Evolutionary conservation across 2,888 invertebrate species (phyloP).

Genomic region (Luffia ferchaultella): DNA sequence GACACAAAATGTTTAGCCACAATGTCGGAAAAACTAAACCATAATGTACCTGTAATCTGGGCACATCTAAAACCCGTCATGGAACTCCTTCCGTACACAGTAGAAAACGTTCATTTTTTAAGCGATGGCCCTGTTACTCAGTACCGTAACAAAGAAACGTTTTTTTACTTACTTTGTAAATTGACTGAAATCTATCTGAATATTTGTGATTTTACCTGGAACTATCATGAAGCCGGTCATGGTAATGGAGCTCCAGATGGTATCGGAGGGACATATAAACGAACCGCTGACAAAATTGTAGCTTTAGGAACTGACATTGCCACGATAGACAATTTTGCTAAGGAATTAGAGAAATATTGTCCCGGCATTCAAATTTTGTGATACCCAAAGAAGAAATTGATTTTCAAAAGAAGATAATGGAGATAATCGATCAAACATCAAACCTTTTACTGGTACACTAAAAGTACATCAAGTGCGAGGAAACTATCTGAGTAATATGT

Average conservation of each 20-base stretch:
- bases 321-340: constrained; percentile 11
- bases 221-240: constrained; percentile 16
- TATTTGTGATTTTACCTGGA: constrained; percentile 17
- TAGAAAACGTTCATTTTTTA: constrained; percentile 16
- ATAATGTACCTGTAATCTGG: constrained; percentile 17
- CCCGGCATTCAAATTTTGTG: constrained; percentile 13
- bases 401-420: constrained; percentile 14
- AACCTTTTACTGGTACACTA: constrained; percentile 14
- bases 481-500: too few relatives aligned
- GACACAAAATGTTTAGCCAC: constrained; percentile 8
- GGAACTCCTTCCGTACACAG: constrained; percentile 11
- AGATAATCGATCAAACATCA: constrained; percentile 14
- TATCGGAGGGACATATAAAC: constrained; percentile 16
- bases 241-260: constrained; percentile 18
- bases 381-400: constrained; percentile 12
- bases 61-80: constrained; percentile 13
- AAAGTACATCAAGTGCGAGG: constrained; percentile 14
- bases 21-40: constrained; percentile 11
- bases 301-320: constrained; percentile 14
- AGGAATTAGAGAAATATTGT: constrained; percentile 10
- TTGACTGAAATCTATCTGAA: constrained; percentile 9
- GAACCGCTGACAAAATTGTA: constrained; percentile 15
- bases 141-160: constrained; percentile 19
- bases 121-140: constrained; percentile 18
- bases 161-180: constrained; percentile 11